phyloP scores from a whole-genome alignment of 2,888 invertebrate genomes.

The Hydroisotoma schaefferi region DNA sequence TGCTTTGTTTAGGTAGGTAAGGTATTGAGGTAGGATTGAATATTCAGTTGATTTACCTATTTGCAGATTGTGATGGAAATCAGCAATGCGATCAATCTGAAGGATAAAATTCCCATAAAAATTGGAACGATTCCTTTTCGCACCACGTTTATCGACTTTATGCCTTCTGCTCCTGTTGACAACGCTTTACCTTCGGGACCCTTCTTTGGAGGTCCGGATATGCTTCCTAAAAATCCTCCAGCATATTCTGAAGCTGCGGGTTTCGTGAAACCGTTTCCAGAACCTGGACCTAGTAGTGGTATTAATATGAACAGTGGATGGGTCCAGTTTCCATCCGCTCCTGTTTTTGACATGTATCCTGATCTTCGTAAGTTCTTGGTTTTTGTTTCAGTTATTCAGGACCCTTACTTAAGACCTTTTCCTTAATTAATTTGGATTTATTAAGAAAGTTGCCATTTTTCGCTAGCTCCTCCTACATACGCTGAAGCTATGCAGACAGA shows the following conservation, averaged over 20 bases:
- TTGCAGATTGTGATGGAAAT: constrained; percentile 22
- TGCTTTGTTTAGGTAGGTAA: too few species aligned
- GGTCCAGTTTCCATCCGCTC: constrained; percentile 21
- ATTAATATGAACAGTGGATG: constrained; percentile 45
- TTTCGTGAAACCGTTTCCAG: constrained; percentile 54
- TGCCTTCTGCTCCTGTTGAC: constrained; percentile 1
- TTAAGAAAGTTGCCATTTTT: not conserved
- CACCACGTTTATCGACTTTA: constrained; percentile 4
- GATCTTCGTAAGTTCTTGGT: constrained; percentile 36
- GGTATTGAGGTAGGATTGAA: not conserved
- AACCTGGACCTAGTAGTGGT: constrained; percentile 56
- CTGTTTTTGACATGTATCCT: constrained; percentile 25
- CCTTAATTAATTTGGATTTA: not conserved
- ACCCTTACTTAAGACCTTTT: not conserved
- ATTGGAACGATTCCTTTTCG: constrained; percentile 30
- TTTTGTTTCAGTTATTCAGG: not conserved
- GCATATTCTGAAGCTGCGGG: constrained; percentile 49
- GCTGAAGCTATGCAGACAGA: constrained; percentile 23
- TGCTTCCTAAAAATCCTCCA: not conserved
- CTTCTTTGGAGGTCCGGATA: too few species aligned
- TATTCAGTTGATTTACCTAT: not conserved
- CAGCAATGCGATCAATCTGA: constrained; percentile 19
- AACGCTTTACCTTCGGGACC: too few species aligned
- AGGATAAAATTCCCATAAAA: constrained; percentile 10
- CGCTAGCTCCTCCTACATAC: constrained; percentile 29